Evolutionary conservation across 1,140 invertebrate genomes (phyloP), one percentile per base, ranked within the genome.

Genomic region (Camponotus vicinus): DNA sequence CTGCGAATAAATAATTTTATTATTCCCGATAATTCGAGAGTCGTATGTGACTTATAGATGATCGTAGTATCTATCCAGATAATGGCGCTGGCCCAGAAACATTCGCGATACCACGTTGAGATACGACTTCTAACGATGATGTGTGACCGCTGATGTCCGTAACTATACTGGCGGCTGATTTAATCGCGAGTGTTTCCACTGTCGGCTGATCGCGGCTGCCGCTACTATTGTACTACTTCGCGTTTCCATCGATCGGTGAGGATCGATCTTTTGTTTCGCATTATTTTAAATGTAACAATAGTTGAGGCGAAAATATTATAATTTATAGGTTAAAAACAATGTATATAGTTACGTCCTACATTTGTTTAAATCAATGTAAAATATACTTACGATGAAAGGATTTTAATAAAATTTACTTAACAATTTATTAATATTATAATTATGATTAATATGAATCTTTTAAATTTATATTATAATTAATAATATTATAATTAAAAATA

Each of bases 111-210:
- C 45, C 27, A 59, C 27, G 9, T 55, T 59, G 15, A 82, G 49
- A 71, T 71, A 57, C 21, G n/a, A 21, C 27, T 42, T 52, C 15
- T 52, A 52, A 52, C 49, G 49, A 34, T 13, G 15, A 45, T 21
- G 37, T n/a, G 15, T n/a, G 11, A 15, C 15, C 67, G 52, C 45
- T 82, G 67, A 42, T 40, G 52, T 15, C 18, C 21, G n/a, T 37
- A 79, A 71, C 64, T 67, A 27, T 27, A 52, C 63, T 71, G 13
- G 42, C 79, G 52, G 21, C 67, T 45, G 79, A 37, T 52, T 59
- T 34, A 82, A 82, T 71, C 66, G 27, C 40, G 78, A 13, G 52
- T n/a, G 37, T 7, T 71, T 59, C 52, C 42, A 80, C 66, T 80
- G 52, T 11, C 21, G 13, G 64, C 42, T 32, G 45, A 79, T 34